These are phyloP conservation scores for Drosophila mojavensis DNA, from an alignment of 1,140 invertebrate species.

Conservation along the genomic window DNA sequence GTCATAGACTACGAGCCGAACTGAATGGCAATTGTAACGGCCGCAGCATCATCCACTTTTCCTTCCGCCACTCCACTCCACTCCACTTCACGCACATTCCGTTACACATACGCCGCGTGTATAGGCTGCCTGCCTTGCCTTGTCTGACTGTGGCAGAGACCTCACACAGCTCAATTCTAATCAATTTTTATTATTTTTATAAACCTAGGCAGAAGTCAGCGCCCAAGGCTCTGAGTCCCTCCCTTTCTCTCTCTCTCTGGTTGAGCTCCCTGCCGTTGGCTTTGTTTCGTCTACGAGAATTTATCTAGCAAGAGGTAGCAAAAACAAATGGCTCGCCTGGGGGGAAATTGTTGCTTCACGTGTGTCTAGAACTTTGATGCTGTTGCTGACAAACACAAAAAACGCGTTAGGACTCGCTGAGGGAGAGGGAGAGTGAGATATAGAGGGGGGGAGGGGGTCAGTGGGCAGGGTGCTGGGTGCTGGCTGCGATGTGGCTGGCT, in stretches of 20 bases:
- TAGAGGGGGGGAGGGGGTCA: neutral
- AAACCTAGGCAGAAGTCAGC: conserved; percentile 58
- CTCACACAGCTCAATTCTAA: conserved; percentile 76
- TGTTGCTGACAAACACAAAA: conserved; percentile 71
- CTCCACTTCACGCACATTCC: neutral
- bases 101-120: conserved; percentile 57
- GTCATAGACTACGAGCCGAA: conserved; percentile 37
- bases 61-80: too few relatives aligned
- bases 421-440: neutral
- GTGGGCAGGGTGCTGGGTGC: neutral
- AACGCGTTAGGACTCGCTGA: conserved; percentile 28
- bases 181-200: conserved; percentile 84
- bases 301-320: conserved; percentile 70
- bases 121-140: neutral
- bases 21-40: conserved; percentile 69
- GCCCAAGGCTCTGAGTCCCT: conserved; percentile 7
- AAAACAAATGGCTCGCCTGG: conserved; percentile 74
- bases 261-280: conserved; percentile 43
- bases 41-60: conserved; percentile 39
- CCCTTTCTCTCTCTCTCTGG: neutral
- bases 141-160: conserved; percentile 5
- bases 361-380: conserved; percentile 42
- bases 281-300: conserved; percentile 70
- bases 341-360: conserved; percentile 62
- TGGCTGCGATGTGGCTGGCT: neutral